A percentile compares a stretch with the other conserved stretches of the same genome.
These are phyloP conservation scores for Psix sp. DNA, from an alignment of 1,140 invertebrate genomes.

Conservation along the genomic window DNA sequence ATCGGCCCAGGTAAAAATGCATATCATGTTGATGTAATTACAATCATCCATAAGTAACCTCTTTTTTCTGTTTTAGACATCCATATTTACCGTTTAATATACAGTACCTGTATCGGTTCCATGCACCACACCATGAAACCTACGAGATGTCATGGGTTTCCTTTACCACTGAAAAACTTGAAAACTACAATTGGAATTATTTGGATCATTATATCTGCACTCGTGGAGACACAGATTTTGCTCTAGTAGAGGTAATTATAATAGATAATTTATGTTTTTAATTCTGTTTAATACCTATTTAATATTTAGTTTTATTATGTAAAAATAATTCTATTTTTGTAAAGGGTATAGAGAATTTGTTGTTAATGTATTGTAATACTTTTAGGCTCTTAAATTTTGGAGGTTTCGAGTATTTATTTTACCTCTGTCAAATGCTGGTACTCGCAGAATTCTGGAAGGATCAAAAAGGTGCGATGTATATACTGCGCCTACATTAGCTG, in stretches of 20 bases:
- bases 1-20: conserved; percentile 87
- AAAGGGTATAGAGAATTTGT: no score
- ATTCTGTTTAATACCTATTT: background rate
- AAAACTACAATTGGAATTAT: conserved; percentile 99
- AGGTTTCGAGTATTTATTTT: conserved; percentile 92
- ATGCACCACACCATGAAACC: conserved; percentile 93
- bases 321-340: no score
- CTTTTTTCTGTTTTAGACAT: conserved; percentile 81
- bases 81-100: conserved; percentile 94
- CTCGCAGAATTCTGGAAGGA: conserved; percentile 84
- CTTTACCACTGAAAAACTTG: conserved; percentile 95
- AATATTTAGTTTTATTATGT: no score
- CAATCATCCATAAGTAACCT: background rate
- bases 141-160: conserved; percentile 97
- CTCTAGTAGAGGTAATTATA: conserved; percentile 84
- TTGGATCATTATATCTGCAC: conserved; percentile 98
- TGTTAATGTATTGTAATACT: background rate
- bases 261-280: background rate
- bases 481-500: conserved; percentile 78
- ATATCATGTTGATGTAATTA: background rate
- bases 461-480: conserved; percentile 90
- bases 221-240: conserved; percentile 92
- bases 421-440: conserved; percentile 84
- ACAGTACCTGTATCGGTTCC: conserved; percentile 93
- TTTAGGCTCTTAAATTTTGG: conserved; percentile 94